phyloP scores from a whole-genome alignment of 2,113 vertebrate species.

The Larimichthys polyactis region DNA sequence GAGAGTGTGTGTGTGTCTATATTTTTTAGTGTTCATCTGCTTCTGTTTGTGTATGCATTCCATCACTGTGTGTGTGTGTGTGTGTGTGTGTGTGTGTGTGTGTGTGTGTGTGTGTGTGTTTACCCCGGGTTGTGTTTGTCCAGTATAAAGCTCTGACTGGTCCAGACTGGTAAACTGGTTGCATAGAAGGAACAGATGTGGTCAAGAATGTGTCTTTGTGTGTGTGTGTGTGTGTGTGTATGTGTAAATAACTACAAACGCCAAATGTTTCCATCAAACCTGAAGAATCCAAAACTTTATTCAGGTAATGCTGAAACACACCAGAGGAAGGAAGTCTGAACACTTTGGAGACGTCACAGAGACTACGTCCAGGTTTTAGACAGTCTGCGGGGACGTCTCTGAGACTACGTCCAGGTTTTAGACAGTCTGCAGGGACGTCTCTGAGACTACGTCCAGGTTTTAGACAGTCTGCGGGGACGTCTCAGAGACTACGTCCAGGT shows the following conservation, averaged over 20 bases:
- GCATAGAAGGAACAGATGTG: constrained; percentile 53
- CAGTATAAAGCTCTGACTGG: constrained; percentile 55
- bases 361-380: too few relatives aligned
- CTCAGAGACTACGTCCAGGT: too few relatives aligned
- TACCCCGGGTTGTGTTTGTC: constrained; percentile 57
- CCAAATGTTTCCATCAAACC: too few relatives aligned
- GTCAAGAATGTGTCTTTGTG: constrained; percentile 34
- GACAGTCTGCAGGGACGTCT: too few relatives aligned
- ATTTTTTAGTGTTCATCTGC: constrained; percentile 43
- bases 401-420: too few relatives aligned
- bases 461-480: too few relatives aligned
- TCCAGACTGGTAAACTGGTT: constrained; percentile 44
- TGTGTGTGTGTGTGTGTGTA: constrained; percentile 11
- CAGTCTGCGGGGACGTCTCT: too few relatives aligned
- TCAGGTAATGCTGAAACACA: too few relatives aligned
- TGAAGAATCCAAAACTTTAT: too few relatives aligned
- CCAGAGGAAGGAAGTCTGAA: too few relatives aligned
- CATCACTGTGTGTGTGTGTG: constrained; percentile 17
- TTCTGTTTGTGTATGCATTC: constrained; percentile 58
- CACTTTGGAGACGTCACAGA: too few relatives aligned
- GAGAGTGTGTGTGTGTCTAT: constrained; percentile 18
- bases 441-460: too few relatives aligned
- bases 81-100: constrained; percentile 33
- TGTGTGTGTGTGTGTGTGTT: constrained; percentile 30
- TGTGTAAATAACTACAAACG: neutral